Evolutionary conservation across 2,797 vertebrate species (phyloP).

Genomic region (Aselliscus stoliczkanus): DNA sequence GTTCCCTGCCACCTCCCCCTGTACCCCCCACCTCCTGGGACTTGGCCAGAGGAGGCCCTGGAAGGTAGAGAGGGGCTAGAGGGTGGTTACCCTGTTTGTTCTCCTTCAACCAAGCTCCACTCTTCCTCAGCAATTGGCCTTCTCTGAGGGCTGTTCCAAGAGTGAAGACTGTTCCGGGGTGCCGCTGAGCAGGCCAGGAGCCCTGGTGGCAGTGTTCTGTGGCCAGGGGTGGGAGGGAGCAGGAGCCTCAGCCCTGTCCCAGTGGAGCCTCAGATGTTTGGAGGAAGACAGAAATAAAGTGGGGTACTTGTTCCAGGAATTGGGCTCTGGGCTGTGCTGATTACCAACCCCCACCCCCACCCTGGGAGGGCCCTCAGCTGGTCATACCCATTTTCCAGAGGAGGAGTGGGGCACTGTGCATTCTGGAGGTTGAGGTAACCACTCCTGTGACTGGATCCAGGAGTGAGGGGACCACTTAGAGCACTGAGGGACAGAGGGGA

Average conservation of each 20-base stretch:
- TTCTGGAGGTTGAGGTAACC: not conserved
- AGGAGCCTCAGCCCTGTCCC: not conserved
- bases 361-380: not conserved
- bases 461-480: not conserved
- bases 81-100: not conserved
- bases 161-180: not conserved
- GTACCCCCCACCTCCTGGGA: not conserved
- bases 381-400: not conserved
- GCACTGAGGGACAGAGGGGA: not conserved
- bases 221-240: not conserved
- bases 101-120: not conserved
- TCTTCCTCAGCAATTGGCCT: not conserved
- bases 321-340: not conserved
- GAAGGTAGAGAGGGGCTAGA: not conserved
- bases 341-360: not conserved
- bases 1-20: not conserved
- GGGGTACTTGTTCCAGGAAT: not conserved
- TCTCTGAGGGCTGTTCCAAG: not conserved
- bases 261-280: not conserved
- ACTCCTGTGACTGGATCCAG: rapidly evolving
- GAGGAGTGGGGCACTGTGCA: not conserved
- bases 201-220: no score
- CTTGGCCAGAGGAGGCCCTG: not conserved
- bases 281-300: slow-evolving; percentile 39
- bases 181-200: no score